Conservation (phyloP, 2,113 vertebrate species). For the Tachysurus fulvidraco region DNA sequence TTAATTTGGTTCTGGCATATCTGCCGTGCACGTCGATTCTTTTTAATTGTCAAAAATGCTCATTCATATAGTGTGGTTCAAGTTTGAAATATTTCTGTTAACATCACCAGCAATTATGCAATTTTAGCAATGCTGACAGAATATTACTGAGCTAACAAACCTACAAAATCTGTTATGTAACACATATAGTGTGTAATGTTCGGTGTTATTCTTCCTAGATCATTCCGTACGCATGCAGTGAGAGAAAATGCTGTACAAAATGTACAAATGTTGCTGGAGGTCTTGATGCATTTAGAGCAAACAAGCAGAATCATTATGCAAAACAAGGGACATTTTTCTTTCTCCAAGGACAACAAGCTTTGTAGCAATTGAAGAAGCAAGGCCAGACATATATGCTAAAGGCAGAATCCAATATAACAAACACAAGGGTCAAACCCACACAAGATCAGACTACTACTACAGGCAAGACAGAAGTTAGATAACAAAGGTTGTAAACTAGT, state of each 20-base stretch:
- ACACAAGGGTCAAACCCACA: conserved; percentile 15
- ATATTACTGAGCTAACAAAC: neutral
- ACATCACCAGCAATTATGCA: neutral
- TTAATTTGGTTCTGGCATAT: conserved; percentile 4
- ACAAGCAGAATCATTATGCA: neutral
- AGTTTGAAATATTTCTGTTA: neutral
- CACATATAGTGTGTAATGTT: neutral
- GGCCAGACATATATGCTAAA: conserved; percentile 1
- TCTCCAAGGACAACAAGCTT: conserved; percentile 6
- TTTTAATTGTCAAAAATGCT: neutral
- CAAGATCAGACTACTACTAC: neutral
- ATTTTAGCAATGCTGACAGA: neutral
- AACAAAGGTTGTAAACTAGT: conserved; percentile 6
- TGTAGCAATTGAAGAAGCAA: conserved; percentile 8
- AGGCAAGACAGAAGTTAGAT: neutral
- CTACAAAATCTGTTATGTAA: neutral
- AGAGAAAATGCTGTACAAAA: neutral
- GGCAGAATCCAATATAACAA: conserved; percentile 26
- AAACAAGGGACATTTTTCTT: conserved; percentile 18
- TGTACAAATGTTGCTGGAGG: neutral
- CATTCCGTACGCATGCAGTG: neutral
- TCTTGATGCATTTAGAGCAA: neutral
- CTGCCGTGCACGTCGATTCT: neutral
- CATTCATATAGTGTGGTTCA: neutral
- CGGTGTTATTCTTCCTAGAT: neutral